Base-by-base conservation (phyloP, 2,113 vertebrate genomes). In the Prochilodus magdalenae region DNA sequence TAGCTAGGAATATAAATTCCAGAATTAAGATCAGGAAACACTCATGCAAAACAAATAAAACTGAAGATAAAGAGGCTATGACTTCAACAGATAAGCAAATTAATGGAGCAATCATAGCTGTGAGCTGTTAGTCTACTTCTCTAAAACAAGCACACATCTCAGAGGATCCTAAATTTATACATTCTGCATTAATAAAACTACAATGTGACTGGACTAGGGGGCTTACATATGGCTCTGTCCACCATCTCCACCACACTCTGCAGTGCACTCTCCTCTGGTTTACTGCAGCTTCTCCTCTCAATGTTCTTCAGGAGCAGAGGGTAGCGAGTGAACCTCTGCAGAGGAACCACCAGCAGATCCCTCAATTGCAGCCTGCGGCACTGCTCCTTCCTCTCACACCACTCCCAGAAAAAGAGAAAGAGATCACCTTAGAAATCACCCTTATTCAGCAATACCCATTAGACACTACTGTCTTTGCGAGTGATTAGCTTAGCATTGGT, bases 221-320 rank as follows among this genome's bases (percentile, higher is more conserved):
- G 79, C 96, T 96, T 93, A 98, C 95, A 79, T 86, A 97, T 94
- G 5, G 96, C 95, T 22, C 89, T 95, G 78, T 99, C 96, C 91
- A 97, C 95, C 80, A 94, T 95, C 27, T 96, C 94, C 60, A 95
- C 94, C 81, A 97, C 89, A 2, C 88, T 86, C 79, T 92, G 92
- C 87, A 97, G 88, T n/a, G 89, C 80, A 44, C 69, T 66, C 81
- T 90, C 91, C 88, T 97, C 95, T 0, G 80, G 89, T 57, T 93
- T 77, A 0, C 87, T 86, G 36, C 81, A 80, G 73, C 93, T 95
- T 75, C 92, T 93, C 87, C 94, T 96, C 57, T 94, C 96, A n/a
- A 98, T 93, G 74, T 95, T 98, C 89, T 94, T 93, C 80, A 97
- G 75, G 88, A 99, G 81, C 72, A 97, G 91, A 0, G 96, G 96